These are phyloP conservation scores for Luffia ferchaultella DNA, from an alignment of 2,888 invertebrate species.

Conservation along the genomic window DNA sequence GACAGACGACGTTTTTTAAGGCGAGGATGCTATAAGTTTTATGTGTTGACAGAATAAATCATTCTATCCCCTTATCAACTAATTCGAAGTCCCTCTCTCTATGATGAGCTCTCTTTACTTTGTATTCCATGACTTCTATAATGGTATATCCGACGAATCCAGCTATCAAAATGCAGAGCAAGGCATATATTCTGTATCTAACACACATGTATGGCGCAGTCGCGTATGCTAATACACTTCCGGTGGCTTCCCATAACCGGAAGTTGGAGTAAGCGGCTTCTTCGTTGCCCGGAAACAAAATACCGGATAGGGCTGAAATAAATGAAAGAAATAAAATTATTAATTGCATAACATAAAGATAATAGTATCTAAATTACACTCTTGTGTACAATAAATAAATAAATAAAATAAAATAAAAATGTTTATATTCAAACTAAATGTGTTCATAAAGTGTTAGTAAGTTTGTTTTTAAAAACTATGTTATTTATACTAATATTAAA, in stretches of 20 bases:
- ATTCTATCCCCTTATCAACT: conserved; percentile 23
- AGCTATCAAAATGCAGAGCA: conserved; percentile 71
- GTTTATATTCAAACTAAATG: too few relatives aligned
- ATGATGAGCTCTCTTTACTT: conserved; percentile 40
- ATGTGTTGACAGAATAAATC: too few relatives aligned
- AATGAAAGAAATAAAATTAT: neutral
- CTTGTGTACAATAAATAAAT: too few relatives aligned
- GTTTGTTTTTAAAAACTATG: too few relatives aligned
- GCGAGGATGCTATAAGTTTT: too few relatives aligned
- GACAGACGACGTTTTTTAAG: too few relatives aligned
- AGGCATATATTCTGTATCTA: conserved; percentile 72
- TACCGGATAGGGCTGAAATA: conserved; percentile 80
- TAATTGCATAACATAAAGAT: neutral
- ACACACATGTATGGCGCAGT: conserved; percentile 82
- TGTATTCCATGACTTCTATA: conserved; percentile 68
- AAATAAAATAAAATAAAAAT: too few relatives aligned
- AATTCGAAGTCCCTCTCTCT: conserved; percentile 49
- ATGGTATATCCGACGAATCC: conserved; percentile 80
- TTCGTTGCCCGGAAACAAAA: conserved; percentile 83
- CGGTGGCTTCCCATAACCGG: conserved; percentile 90
- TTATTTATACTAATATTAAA: too few relatives aligned
- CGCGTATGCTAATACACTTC: conserved; percentile 86
- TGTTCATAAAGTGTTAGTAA: too few relatives aligned
- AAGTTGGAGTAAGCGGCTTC: conserved; percentile 95
- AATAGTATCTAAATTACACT: neutral